Base-by-base conservation (phyloP, 2,797 vertebrate species). In the Neomorphus geoffroyi region DNA sequence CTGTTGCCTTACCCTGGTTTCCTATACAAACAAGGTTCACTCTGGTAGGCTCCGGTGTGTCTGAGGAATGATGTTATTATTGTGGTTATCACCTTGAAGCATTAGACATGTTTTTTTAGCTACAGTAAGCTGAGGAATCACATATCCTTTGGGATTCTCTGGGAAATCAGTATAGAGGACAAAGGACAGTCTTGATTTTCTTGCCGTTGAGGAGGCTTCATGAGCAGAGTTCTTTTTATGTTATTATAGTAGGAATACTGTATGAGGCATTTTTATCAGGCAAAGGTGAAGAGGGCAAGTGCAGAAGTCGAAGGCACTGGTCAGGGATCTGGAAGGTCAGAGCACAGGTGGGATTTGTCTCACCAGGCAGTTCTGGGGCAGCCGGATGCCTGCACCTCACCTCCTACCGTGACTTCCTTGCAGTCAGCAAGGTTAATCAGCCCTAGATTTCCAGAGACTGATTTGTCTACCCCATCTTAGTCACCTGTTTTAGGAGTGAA, bases 1-100 rank as follows among this genome's bases (percentile, higher is more conserved):
- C 54, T 37, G 17, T 75, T 84, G 80, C 58, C 66, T 64, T 94
- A 93, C 37, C 48, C 46, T 56, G 18, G 43, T 62, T 92, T 95
- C 90, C 88, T 95, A 92, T 26, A 90, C 83, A 96, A 96, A 96
- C 92, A 96, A 88, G 48, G 54, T 35, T 92, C n/a, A 16, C 66
- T 69, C 67, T 56, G 39, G 80, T 75, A 90, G 95, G 94, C 95
- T 96, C 94, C 94, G 80, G 56, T 60, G 58, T 95, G 95, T 95
- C 95, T 95, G 78, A 92, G 80, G 86, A 79, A 88, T 90, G 39
- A 92, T 90, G 81, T 90, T 94, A 84, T 93, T 94, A 73, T 37
- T 88, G 78, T 72, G 73, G 80, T 94, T 94, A 95, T 95, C 90
- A 95, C 92, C 83, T 96, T 0, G 0, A 86, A 96, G 77, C 53